Percentiles rank a stretch among this genome's conserved stretches.
These are phyloP conservation scores for Rhyzopertha dominica DNA, from an alignment of 1,140 invertebrate species.

Conservation along the genomic window DNA sequence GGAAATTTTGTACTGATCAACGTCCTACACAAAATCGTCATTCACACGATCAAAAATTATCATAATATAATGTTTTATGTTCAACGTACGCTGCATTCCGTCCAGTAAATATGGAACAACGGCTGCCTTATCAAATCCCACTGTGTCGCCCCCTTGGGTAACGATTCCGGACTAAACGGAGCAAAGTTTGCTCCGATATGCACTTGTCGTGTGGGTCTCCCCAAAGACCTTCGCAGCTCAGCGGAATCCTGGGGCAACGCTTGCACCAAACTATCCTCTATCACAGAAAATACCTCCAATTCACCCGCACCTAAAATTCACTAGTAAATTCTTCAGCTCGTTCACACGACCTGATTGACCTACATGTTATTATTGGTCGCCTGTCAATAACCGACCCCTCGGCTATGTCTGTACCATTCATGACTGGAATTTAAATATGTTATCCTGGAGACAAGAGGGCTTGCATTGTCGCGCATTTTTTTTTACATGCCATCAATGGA, in stretches of 20 bases:
- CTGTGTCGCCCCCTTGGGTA: constrained; percentile 59
- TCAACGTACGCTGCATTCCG: constrained; percentile 83
- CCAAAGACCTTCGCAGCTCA: constrained; percentile 85
- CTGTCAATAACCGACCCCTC: constrained; percentile 28
- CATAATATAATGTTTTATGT: constrained; percentile 8
- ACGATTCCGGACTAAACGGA: constrained; percentile 66
- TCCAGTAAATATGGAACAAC: constrained; percentile 93
- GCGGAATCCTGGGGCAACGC: constrained; percentile 78
- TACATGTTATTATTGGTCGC: constrained; percentile 40
- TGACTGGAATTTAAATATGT: constrained; percentile 16
- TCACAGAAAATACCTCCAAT: constrained; percentile 74
- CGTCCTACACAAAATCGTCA: constrained; percentile 69
- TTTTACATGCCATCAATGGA: not conserved
- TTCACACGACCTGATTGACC: constrained; percentile 20
- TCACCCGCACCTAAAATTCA: constrained; percentile 82
- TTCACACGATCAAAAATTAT: constrained; percentile 17
- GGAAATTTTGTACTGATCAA: constrained; percentile 82
- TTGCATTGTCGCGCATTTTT: constrained; percentile 13
- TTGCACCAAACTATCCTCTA: constrained; percentile 70
- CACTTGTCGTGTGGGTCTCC: constrained; percentile 74
- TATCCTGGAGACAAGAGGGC: constrained; percentile 16
- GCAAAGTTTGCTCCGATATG: constrained; percentile 80
- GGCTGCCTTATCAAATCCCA: constrained; percentile 78
- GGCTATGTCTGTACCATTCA: constrained; percentile 23
- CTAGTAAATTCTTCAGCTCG: no score